A percentile compares a stretch with the other conserved stretches of the same genome.
These are phyloP conservation scores for Calcarius ornatus DNA, from an alignment of 2,113 vertebrate species.

Conservation along the genomic window DNA sequence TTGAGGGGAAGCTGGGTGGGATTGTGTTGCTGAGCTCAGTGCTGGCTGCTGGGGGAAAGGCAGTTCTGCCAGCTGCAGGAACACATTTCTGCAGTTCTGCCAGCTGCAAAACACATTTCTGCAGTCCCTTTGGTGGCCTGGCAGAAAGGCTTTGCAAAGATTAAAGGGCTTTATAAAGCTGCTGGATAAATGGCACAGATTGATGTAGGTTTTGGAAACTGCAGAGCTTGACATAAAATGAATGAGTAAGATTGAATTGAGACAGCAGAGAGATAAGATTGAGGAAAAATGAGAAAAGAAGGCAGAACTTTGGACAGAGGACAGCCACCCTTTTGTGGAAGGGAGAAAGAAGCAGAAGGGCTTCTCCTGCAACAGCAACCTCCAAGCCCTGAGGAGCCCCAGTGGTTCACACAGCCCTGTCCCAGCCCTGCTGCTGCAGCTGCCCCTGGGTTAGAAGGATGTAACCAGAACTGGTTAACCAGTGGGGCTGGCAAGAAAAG, in stretches of 20 bases:
- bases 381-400: neutral
- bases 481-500: neutral
- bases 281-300: neutral
- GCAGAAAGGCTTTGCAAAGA: neutral
- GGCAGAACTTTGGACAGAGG: neutral
- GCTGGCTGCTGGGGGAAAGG: neutral
- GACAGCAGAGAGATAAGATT: neutral
- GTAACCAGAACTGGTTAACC: neutral
- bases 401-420: neutral
- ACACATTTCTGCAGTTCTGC: neutral
- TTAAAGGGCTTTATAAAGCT: neutral
- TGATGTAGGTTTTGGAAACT: neutral
- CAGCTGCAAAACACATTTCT: neutral
- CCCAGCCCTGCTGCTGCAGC: neutral
- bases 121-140: neutral
- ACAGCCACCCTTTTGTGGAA: neutral
- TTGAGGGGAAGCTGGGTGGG: neutral
- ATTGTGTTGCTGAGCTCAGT: neutral
- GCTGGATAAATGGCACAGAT: neutral
- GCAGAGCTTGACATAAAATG: neutral
- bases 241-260: neutral
- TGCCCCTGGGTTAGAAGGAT: neutral
- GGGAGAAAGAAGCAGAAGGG: neutral
- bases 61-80: neutral
- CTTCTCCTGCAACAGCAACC: neutral